Percentiles rank a stretch among this genome's conserved stretches.
Conservation (phyloP, 2,113 vertebrate genomes). For the Promerops cafer region DNA sequence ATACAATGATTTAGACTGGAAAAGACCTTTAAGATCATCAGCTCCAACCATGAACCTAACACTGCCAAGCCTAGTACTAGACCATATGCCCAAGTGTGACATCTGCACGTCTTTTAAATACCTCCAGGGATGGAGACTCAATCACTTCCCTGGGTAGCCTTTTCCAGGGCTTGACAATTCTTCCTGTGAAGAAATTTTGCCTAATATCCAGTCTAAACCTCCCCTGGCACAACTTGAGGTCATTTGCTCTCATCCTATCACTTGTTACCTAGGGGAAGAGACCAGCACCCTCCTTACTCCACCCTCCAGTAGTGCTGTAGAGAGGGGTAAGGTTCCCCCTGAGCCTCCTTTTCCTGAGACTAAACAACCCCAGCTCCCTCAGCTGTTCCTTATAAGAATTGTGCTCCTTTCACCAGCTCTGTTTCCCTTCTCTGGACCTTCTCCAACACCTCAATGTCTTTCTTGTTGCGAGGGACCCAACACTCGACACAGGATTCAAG, state of each 20-base stretch:
- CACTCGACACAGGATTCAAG: background rate
- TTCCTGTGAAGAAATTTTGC: background rate
- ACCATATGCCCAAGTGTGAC: background rate
- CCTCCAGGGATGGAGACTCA: background rate
- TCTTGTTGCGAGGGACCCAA: background rate
- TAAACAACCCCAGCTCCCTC: background rate
- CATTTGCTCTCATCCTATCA: background rate
- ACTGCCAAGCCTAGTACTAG: background rate
- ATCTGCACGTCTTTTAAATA: background rate
- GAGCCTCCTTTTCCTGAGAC: background rate
- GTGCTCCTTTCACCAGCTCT: background rate
- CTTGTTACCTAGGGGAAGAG: background rate
- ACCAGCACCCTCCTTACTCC: background rate
- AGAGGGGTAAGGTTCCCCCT: accelerated
- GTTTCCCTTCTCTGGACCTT: background rate
- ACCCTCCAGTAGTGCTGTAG: background rate
- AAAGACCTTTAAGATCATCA: background rate
- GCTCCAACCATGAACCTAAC: background rate
- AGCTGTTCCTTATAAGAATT: background rate
- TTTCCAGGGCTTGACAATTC: background rate
- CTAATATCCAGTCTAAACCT: background rate
- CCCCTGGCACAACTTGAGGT: background rate
- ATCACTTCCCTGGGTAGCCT: background rate
- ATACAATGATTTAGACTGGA: background rate
- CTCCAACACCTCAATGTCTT: background rate